Conservation (phyloP, 1,140 invertebrate species). For the Drosophila micromelanica region DNA sequence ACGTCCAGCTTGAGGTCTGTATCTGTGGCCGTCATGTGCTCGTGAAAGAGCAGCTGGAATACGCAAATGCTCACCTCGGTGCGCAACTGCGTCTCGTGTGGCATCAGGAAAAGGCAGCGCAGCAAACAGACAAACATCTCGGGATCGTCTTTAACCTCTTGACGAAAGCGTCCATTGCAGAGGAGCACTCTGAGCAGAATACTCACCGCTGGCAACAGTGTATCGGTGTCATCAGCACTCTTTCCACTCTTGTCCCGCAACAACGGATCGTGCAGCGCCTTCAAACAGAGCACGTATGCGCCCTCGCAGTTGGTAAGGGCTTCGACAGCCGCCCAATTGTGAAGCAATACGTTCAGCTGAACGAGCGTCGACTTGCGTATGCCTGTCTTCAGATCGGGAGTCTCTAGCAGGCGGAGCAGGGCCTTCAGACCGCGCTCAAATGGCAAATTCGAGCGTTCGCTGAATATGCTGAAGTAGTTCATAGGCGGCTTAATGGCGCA, state of each 20-base stretch:
- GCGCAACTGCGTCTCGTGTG: slow-evolving; percentile 39
- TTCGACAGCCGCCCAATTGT: slow-evolving; percentile 54
- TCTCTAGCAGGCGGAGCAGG: slow-evolving; percentile 55
- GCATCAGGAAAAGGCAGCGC: slow-evolving; percentile 49
- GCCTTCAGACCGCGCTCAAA: slow-evolving; percentile 40
- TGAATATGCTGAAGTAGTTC: slow-evolving; percentile 46
- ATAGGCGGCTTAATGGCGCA: slow-evolving; percentile 41
- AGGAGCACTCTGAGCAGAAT: slow-evolving; percentile 62
- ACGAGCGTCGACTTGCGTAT: slow-evolving; percentile 69
- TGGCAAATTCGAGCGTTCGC: slow-evolving; percentile 3
- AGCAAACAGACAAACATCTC: slow-evolving; percentile 57
- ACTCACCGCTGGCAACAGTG: slow-evolving; percentile 57
- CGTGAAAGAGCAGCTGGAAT: slow-evolving; percentile 61
- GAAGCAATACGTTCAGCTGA: slow-evolving; percentile 73
- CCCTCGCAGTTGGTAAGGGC: slow-evolving; percentile 28
- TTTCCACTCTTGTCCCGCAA: not conserved
- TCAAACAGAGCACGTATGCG: slow-evolving; percentile 21
- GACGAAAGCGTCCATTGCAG: slow-evolving; percentile 32
- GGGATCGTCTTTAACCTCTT: slow-evolving; percentile 32
- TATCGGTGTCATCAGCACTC: slow-evolving; percentile 42
- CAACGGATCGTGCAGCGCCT: slow-evolving; percentile 35
- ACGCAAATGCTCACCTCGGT: slow-evolving; percentile 54
- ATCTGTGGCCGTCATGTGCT: slow-evolving; percentile 37
- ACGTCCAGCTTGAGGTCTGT: slow-evolving; percentile 26
- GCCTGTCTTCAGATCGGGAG: slow-evolving; percentile 50